phyloP scores from a whole-genome alignment of 2,888 invertebrate species.

The Acanthoscelides obtectus region DNA sequence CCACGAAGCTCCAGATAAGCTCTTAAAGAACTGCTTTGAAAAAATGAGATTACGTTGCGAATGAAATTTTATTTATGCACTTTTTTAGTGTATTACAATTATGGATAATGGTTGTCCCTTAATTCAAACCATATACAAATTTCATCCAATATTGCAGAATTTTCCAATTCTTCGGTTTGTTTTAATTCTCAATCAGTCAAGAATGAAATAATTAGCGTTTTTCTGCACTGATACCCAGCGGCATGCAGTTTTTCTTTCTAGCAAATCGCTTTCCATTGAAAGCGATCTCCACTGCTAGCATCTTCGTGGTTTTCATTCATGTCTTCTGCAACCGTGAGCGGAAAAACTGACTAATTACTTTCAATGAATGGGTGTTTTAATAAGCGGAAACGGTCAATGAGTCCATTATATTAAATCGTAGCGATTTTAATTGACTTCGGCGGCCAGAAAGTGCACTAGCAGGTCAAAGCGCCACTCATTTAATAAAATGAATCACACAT shows the following conservation, averaged over 20 bases:
- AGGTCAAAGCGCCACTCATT: not conserved
- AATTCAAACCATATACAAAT: no score
- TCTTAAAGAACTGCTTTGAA: no score
- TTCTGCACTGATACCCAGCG: no score
- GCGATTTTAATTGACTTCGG: conserved; percentile 4
- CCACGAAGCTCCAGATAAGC: no score
- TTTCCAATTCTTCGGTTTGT: no score
- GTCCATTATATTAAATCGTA: conserved; percentile 2
- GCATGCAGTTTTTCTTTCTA: not conserved
- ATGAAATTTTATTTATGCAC: no score
- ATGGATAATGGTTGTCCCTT: no score
- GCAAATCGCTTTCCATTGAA: not conserved
- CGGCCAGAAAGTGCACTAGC: not conserved
- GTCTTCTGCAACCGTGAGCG: not conserved
- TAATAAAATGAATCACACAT: not conserved
- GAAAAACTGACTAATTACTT: not conserved
- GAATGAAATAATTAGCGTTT: no score
- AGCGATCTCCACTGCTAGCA: not conserved
- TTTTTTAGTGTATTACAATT: no score
- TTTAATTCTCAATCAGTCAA: no score
- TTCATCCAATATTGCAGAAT: no score
- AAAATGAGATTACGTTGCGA: no score
- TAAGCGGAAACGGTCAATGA: conserved; percentile 8
- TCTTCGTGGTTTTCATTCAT: not conserved
- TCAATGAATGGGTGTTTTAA: conserved; percentile 1